Evolutionary conservation across 2,797 vertebrate species (phyloP).

Genomic region (Etheostoma perlongum): DNA sequence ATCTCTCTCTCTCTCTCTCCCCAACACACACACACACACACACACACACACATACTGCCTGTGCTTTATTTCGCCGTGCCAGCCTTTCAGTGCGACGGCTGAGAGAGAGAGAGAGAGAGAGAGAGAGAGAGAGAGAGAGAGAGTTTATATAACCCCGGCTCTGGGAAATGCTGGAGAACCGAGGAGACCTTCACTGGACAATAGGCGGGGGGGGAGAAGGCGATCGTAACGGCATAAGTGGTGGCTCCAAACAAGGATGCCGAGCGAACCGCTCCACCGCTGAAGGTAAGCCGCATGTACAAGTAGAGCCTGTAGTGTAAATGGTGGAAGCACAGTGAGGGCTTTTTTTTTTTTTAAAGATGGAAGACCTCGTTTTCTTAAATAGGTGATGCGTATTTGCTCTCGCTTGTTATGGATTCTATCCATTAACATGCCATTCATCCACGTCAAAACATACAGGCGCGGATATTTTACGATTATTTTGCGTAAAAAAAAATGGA

Average conservation of each 20-base stretch:
- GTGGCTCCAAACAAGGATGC: slow-evolving; percentile 21
- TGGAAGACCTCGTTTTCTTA: slow-evolving; percentile 70
- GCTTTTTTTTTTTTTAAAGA: slow-evolving; percentile 50
- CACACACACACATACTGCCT: slow-evolving; percentile 39
- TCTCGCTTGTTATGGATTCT: slow-evolving; percentile 28
- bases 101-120: slow-evolving; percentile 29
- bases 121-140: slow-evolving; percentile 40
- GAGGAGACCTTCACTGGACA: slow-evolving; percentile 53
- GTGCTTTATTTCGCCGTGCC: slow-evolving; percentile 63
- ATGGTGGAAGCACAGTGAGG: slow-evolving; percentile 55
- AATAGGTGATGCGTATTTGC: slow-evolving; percentile 58
- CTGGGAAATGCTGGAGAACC: slow-evolving; percentile 59
- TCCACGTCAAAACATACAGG: background rate
- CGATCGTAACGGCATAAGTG: slow-evolving; percentile 30
- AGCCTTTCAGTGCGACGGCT: slow-evolving; percentile 62
- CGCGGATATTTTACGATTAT: background rate
- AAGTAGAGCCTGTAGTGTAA: slow-evolving; percentile 44
- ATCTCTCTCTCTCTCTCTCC: slow-evolving; percentile 8
- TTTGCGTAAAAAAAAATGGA: slow-evolving; percentile 13
- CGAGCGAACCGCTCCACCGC: slow-evolving; percentile 10
- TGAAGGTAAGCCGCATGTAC: slow-evolving; percentile 68
- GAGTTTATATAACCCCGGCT: slow-evolving; percentile 77
- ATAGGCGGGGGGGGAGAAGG: slow-evolving; percentile 32
- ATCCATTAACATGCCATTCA: background rate
- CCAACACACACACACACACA: slow-evolving; percentile 39